A percentile compares a stretch with the other conserved stretches of the same genome.
Conservation (phyloP, 2,797 vertebrate genomes). For the Leptoclinus maculatus region DNA sequence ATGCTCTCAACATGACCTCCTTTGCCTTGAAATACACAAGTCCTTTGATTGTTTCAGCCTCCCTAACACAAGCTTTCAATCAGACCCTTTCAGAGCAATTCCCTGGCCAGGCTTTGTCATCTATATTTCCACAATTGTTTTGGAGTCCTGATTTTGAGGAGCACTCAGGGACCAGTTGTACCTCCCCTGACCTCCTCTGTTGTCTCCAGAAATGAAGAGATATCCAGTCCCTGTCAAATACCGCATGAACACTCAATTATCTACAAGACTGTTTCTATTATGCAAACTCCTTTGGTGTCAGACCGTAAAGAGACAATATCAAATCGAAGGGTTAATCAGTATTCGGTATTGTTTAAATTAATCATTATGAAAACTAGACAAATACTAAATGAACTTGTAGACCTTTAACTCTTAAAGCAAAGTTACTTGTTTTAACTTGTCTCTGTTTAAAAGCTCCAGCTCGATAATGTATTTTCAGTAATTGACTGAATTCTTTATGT, state of each 20-base stretch:
- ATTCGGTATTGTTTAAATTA: constrained; percentile 22
- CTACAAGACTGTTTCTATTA: constrained; percentile 9
- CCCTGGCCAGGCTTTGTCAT: constrained; percentile 71
- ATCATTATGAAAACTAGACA: constrained; percentile 8
- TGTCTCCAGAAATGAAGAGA: constrained; percentile 56
- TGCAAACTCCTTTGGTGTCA: constrained; percentile 3
- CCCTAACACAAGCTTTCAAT: constrained; percentile 79
- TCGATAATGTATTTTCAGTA: constrained; percentile 44
- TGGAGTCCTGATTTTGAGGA: constrained; percentile 73
- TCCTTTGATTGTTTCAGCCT: constrained; percentile 76
- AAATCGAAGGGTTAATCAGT: constrained; percentile 19
- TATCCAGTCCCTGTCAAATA: constrained; percentile 40
- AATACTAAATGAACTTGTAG: constrained; percentile 13
- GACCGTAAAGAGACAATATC: constrained; percentile 10
- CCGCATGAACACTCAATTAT: constrained; percentile 45
- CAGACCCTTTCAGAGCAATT: constrained; percentile 75
- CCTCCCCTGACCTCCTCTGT: constrained; percentile 49
- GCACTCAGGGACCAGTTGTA: constrained; percentile 62
- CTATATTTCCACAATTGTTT: constrained; percentile 74
- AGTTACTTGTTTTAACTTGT: constrained; percentile 35
- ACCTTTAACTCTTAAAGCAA: constrained; percentile 11
- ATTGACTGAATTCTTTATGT: constrained; percentile 53
- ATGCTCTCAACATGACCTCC: constrained; percentile 69
- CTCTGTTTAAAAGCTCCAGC: constrained; percentile 19
- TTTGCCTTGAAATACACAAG: constrained; percentile 77